Conservation (phyloP, 30 jellyfish, hydroid and myxozoan species). For the Chironex yamaguchii region DNA sequence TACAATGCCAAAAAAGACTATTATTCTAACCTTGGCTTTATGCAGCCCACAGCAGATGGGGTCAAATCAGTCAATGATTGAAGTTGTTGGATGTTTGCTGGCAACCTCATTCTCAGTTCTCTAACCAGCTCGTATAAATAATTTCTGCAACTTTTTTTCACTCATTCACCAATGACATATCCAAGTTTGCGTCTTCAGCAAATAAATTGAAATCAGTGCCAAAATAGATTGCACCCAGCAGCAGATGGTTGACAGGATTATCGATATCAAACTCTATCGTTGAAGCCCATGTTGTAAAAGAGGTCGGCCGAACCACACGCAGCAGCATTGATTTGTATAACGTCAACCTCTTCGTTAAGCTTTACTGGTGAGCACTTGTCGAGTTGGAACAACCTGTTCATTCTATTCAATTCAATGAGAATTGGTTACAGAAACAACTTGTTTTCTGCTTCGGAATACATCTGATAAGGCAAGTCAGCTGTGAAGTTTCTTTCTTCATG, state of each 20-base stretch:
- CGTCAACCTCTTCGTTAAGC: background rate
- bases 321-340: background rate
- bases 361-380: background rate
- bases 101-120: background rate
- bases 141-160: background rate
- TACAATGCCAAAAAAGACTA: background rate
- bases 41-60: background rate
- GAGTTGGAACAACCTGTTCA: background rate
- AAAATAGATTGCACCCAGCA: background rate
- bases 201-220: background rate
- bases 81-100: background rate
- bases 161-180: background rate
- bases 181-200: background rate
- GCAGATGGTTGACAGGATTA: background rate
- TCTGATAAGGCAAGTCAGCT: background rate
- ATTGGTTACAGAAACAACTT: background rate
- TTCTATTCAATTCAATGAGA: background rate
- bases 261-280: background rate
- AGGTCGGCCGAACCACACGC: background rate
- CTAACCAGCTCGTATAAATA: background rate
- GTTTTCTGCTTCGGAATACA: background rate
- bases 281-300: too few relatives aligned
- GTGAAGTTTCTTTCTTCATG: background rate
- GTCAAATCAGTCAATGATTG: background rate
- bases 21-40: background rate